Evolutionary conservation across 2,888 invertebrate species (phyloP), one percentile per base, ranked within the genome.

Genomic region (Cordilura impudica): DNA sequence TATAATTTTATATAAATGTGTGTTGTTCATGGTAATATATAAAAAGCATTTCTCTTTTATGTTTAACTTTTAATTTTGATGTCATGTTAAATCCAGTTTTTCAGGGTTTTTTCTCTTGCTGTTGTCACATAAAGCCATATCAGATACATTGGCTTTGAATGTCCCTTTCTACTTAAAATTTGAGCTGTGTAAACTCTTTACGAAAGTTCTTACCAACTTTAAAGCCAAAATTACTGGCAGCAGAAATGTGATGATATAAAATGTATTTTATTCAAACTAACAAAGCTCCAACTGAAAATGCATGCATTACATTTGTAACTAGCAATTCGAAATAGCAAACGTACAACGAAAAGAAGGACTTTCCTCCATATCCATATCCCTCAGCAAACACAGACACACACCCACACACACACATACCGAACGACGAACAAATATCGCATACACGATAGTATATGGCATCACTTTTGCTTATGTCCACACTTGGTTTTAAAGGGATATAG

Each of bases 11-110:
- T 35, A 19, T 6, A 8, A 10, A 66, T 21, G 12, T 12, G 12
- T 23, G 56, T 39, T 49, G 35, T n/a, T 43, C 43, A n/a, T n/a
- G n/a, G 1, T n/a, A 12, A 35, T 4, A 49, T 23, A 23, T 23
- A 49, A 19, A 49, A 49, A 18, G n/a, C 4, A 51, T 12, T 35
- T 21, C n/a, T n/a, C 12, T 49, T 54, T 66, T 21, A 35, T 21
- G 47, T 67, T 53, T 60, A 60, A 61, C 60, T 65, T 77, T 60
- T 71, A 58, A 72, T 61, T 61, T 72, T 66, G 14, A 77, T 77
- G 71, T 66, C 65, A 71, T 54, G 10, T 35, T 26, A 61, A 66
- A 61, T 71, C 51, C 31, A 23, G n/a, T 47, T 56, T 70, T 63
- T 19, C 51, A 18, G 1, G n/a, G 35, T 21, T 26, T 67, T 14